Evolutionary conservation across 2,888 invertebrate species (phyloP).

Genomic region (Napeogenes sylphis): DNA sequence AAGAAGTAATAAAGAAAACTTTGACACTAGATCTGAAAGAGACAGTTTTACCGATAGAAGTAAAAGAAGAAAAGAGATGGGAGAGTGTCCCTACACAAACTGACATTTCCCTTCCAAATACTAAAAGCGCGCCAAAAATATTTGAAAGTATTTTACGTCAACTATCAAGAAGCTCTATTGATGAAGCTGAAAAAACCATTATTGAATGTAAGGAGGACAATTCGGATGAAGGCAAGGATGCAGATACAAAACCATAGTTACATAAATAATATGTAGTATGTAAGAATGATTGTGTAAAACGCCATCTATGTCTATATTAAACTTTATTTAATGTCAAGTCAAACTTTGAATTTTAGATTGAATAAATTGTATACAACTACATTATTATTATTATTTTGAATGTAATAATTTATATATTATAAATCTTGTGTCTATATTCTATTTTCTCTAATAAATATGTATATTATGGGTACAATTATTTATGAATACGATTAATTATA

Average conservation of each 20-base stretch:
- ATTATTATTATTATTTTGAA: conserved; percentile 24
- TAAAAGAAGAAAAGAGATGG: conserved; percentile 49
- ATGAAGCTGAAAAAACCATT: conserved; percentile 35
- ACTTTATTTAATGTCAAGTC: too few species aligned
- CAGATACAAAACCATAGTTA: conserved; percentile 5
- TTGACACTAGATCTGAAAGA: conserved; percentile 61
- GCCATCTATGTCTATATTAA: conserved; percentile 5
- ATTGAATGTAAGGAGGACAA: conserved; percentile 18
- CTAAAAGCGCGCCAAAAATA: conserved; percentile 69
- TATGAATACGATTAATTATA: too few species aligned
- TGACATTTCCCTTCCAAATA: conserved; percentile 69
- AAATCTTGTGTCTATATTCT: too few species aligned
- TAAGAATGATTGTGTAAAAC: background rate
- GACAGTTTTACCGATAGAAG: conserved; percentile 49
- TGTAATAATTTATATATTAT: conserved; percentile 38
- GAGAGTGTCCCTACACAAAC: conserved; percentile 67
- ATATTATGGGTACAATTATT: too few species aligned
- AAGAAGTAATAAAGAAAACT: conserved; percentile 48
- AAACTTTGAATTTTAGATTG: too few species aligned
- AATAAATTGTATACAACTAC: too few species aligned
- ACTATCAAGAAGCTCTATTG: conserved; percentile 61
- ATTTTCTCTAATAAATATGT: too few species aligned
- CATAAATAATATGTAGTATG: background rate
- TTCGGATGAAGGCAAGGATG: conserved; percentile 12
- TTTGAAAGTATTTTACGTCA: conserved; percentile 69